Evolutionary conservation across 1,140 invertebrate species (phyloP), one percentile per base, ranked within the genome.

Genomic region (Steinernema khuongi): DNA sequence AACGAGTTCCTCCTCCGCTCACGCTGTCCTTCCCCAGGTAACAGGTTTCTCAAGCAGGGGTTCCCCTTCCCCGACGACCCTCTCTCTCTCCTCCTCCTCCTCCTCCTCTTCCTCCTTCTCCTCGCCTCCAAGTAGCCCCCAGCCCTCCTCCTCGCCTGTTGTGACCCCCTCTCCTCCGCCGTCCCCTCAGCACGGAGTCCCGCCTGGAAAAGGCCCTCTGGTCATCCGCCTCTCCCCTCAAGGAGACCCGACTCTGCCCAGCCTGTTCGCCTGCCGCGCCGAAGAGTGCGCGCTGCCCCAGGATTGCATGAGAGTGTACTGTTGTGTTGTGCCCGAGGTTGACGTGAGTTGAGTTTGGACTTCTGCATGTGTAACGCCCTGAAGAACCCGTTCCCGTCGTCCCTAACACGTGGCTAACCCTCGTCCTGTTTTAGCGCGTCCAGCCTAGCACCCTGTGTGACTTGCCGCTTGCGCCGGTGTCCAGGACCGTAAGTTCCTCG

Each of bases 261-360:
- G 26, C 4, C 26, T 60, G 50, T 60, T 60, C 19, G 19, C 19
- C 4, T 60, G 50, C 19, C 50, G 50, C 7, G 26, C 50, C 50
- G 50, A 60, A 22, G 50, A 60, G 19, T 60, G n/a, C n/a, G n/a
- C 50, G 7, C 11, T n/a, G 26, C 7, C 4, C 19, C 22, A 14
- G 50, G 50, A 60, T 60, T 60, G 50, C 50, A 60, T 60, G 50
- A 7, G 50, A 26, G 50, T 60, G 50, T 60, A 60, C 22, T 60
- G 50, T 60, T 60, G 50, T 22, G 50, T 60, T 7, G 11, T 26
- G 50, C 50, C 50, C 26, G 50, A 60, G 22, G 50, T 60, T 7
- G 50, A 60, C 7, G 50, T 60, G 50, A 60, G 50, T 60, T 60
- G 7, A 11, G 36, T 60, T 17, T 60, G 11, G 14, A 17, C 26